phyloP scores from a whole-genome alignment of 2,888 invertebrate genomes.

The Acrobasis suavella region DNA sequence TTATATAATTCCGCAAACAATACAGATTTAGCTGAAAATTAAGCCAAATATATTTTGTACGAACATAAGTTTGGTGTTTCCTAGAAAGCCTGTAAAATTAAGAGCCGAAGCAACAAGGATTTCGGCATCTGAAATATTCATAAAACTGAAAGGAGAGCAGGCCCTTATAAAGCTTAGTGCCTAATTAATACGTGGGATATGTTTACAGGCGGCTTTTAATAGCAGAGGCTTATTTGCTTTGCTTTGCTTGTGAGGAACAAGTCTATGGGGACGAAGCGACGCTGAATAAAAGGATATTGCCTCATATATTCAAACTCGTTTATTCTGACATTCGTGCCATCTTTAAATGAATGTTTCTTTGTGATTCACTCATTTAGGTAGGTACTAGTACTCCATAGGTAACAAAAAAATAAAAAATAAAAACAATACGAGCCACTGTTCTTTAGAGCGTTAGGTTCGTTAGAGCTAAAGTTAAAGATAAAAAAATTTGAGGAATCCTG shows the following conservation, averaged over 20 bases:
- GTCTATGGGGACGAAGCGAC: constrained; percentile 1
- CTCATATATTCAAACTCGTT: not conserved
- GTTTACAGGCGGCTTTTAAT: not conserved
- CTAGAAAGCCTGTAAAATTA: not conserved
- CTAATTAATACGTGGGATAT: not conserved
- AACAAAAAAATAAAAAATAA: too few relatives aligned
- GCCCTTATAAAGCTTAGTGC: not conserved
- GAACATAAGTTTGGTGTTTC: not conserved
- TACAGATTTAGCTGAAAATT: not conserved
- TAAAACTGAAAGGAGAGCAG: not conserved
- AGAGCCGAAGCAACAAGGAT: not conserved
- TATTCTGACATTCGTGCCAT: not conserved
- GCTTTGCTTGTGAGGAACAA: not conserved
- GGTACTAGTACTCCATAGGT: too few relatives aligned
- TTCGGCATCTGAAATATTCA: not conserved
- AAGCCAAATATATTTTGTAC: not conserved
- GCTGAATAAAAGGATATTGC: not conserved
- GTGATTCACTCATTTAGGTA: too few relatives aligned
- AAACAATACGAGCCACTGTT: too few relatives aligned
- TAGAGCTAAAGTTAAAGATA: too few relatives aligned
- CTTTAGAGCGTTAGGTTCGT: too few relatives aligned
- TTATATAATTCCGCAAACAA: not conserved
- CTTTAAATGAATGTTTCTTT: too few relatives aligned
- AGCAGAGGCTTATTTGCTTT: not conserved
- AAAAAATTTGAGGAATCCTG: too few relatives aligned